phyloP scores from a whole-genome alignment of 2,797 vertebrate genomes.

The Acanthurus tractus region DNA sequence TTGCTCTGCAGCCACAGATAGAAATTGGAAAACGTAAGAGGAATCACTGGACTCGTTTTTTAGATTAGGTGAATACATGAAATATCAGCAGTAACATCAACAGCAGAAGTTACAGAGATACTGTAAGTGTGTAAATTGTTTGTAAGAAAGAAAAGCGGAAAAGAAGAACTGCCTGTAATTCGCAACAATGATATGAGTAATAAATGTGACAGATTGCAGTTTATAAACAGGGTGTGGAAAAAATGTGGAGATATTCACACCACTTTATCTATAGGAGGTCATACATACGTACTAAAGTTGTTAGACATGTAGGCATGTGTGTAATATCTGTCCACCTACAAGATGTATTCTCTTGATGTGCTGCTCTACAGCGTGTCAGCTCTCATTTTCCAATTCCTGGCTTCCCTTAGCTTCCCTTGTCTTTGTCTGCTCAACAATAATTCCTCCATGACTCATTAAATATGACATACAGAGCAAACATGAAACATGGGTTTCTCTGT shows the following conservation, averaged over 20 bases:
- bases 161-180: not conserved
- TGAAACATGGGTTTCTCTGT: slow-evolving; percentile 25
- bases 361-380: slow-evolving; percentile 38
- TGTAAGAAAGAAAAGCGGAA: not conserved
- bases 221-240: slow-evolving; percentile 1
- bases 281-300: slow-evolving; percentile 28
- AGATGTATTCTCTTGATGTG: slow-evolving; percentile 47
- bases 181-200: slow-evolving; percentile 1
- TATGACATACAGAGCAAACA: slow-evolving; percentile 32
- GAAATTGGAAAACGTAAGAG: not conserved
- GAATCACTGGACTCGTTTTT: not conserved
- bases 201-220: slow-evolving; percentile 11
- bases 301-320: slow-evolving; percentile 35
- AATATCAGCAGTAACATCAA: not conserved
- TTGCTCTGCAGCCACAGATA: no score
- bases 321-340: slow-evolving; percentile 24
- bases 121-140: not conserved
- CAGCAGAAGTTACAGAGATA: not conserved
- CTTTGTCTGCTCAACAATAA: slow-evolving; percentile 41
- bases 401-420: not conserved
- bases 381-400: slow-evolving; percentile 36
- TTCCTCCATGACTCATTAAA: slow-evolving; percentile 40
- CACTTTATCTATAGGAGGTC: slow-evolving; percentile 15
- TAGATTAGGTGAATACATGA: not conserved
- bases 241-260: slow-evolving; percentile 9